phyloP scores from a whole-genome alignment of 2,888 invertebrate genomes.

The Clitarchus hookeri region DNA sequence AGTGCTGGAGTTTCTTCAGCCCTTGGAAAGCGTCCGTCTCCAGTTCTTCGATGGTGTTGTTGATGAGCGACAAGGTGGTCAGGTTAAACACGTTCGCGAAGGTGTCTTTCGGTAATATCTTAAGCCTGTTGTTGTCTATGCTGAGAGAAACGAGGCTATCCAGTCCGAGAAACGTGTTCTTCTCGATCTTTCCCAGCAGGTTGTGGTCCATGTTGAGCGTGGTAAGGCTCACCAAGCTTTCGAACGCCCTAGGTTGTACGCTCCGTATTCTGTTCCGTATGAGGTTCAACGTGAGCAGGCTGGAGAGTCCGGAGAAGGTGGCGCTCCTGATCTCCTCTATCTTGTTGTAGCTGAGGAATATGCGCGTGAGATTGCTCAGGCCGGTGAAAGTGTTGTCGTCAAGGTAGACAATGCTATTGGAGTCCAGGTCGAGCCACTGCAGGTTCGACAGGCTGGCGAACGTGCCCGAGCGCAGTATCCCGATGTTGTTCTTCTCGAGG shows the following conservation, averaged over 20 bases:
- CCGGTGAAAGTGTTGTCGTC: neutral
- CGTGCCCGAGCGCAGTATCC: neutral
- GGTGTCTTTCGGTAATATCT: neutral
- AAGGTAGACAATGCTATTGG: neutral
- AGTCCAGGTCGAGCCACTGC: conserved; percentile 17
- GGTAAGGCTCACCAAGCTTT: neutral
- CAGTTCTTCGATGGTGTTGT: conserved; percentile 21
- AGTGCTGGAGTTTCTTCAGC: neutral
- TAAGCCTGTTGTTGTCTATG: neutral
- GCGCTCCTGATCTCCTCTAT: neutral
- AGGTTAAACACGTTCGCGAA: neutral
- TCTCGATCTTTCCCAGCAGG: neutral
- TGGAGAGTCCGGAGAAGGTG: neutral
- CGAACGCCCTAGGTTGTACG: neutral
- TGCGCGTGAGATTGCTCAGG: neutral
- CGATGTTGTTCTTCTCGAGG: conserved; percentile 20
- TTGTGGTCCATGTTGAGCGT: conserved; percentile 1
- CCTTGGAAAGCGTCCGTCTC: neutral
- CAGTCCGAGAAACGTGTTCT: conserved; percentile 4
- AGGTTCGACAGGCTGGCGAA: neutral
- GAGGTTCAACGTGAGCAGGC: neutral
- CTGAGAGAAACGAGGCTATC: neutral
- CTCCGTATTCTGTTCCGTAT: neutral
- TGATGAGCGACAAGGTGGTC: neutral
- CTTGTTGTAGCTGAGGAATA: conserved; percentile 22